These are phyloP conservation scores for Bembecia ichneumoniformis DNA, from an alignment of 2,888 invertebrate species.

Conservation along the genomic window DNA sequence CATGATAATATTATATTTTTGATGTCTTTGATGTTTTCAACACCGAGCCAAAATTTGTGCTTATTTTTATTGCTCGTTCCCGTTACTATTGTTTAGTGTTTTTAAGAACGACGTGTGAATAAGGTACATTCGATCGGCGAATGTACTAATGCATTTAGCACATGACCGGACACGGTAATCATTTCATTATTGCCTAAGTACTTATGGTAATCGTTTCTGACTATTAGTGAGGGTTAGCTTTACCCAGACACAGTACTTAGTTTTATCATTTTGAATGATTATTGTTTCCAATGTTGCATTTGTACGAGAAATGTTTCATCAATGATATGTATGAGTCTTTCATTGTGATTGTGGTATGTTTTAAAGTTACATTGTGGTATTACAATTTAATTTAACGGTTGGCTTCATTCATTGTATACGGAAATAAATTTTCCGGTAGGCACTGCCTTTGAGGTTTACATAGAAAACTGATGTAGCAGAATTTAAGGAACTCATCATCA, in stretches of 20 bases:
- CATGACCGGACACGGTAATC: conserved; percentile 56
- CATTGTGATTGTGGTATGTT: conserved; percentile 3
- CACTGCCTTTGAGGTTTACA: background rate
- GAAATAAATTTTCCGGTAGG: conserved; percentile 8
- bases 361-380: conserved; percentile 12
- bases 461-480: background rate
- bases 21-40: too few relatives aligned
- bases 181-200: conserved; percentile 55
- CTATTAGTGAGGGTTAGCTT: conserved; percentile 42
- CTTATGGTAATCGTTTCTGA: conserved; percentile 50
- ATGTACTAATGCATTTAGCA: conserved; percentile 34
- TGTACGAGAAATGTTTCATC: too few relatives aligned
- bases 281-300: background rate
- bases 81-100: too few relatives aligned
- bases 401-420: conserved; percentile 25
- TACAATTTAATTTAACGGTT: conserved; percentile 43
- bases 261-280: conserved; percentile 31
- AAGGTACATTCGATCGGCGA: conserved; percentile 41
- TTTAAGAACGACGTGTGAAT: conserved; percentile 9
- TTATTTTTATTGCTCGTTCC: too few relatives aligned
- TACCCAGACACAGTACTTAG: conserved; percentile 43
- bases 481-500: too few relatives aligned
- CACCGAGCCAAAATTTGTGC: too few relatives aligned
- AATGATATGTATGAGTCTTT: too few relatives aligned
- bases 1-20: too few relatives aligned